phyloP scores from a whole-genome alignment of 2,888 invertebrate species.

The Halocaridina rubra region DNA sequence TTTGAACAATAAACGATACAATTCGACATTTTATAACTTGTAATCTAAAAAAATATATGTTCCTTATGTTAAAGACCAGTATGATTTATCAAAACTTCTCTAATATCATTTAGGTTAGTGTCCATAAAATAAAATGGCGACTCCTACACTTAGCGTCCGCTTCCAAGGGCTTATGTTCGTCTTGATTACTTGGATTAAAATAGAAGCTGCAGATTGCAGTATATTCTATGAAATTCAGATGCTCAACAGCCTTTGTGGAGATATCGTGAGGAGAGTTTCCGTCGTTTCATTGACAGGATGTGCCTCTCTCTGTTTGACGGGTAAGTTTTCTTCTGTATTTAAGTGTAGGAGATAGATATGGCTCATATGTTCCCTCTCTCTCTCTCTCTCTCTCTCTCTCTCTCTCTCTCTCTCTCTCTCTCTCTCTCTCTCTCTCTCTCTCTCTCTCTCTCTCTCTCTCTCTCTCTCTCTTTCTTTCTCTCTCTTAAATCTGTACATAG shows the following conservation, averaged over 20 bases:
- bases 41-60: background rate
- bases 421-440: too few relatives aligned
- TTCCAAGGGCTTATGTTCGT: background rate
- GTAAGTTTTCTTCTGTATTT: too few relatives aligned
- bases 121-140: background rate
- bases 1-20: background rate
- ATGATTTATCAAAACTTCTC: background rate
- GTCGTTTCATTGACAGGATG: background rate
- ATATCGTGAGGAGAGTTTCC: too few relatives aligned
- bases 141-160: background rate
- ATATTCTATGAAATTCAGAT: too few relatives aligned
- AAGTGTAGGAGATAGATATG: too few relatives aligned
- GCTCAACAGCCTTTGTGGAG: too few relatives aligned
- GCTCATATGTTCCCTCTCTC: too few relatives aligned
- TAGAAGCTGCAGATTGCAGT: background rate
- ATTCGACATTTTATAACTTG: background rate
- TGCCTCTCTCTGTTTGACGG: background rate
- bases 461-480: background rate
- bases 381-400: too few relatives aligned
- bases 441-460: background rate
- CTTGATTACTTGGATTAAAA: background rate
- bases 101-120: background rate
- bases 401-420: too few relatives aligned
- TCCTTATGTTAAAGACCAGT: background rate
- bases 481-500: background rate